A percentile compares a stretch with the other conserved stretches of the same genome.
phyloP scores from a whole-genome alignment of 2,113 vertebrate genomes.

The Ivindomyrus marchei region DNA sequence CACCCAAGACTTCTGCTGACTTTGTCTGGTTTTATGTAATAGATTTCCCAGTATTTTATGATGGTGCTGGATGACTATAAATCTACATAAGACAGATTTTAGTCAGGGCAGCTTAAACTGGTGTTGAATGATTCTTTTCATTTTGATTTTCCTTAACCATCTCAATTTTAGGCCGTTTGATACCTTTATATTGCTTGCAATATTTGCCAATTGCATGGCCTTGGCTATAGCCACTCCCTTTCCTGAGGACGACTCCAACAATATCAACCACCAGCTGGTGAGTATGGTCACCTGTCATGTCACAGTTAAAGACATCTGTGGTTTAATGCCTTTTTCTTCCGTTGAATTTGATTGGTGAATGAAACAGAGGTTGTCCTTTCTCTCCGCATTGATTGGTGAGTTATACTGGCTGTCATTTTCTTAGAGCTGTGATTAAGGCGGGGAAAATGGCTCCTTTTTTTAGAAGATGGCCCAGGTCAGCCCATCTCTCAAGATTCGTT shows the following conservation, averaged over 20 bases:
- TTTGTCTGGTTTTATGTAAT: not conserved
- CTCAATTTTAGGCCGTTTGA: constrained; percentile 85
- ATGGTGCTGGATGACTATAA: not conserved
- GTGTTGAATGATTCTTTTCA: not conserved
- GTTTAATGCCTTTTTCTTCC: not conserved
- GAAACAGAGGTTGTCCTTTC: not conserved
- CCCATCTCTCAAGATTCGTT: too few species aligned
- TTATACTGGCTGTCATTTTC: not conserved
- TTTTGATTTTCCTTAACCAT: constrained; percentile 69
- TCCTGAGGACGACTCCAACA: constrained; percentile 98
- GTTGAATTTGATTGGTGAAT: not conserved
- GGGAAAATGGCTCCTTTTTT: not conserved
- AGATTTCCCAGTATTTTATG: not conserved
- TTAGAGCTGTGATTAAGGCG: not conserved
- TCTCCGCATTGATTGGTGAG: not conserved
- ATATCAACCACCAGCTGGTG: constrained; percentile 98
- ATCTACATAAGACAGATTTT: not conserved
- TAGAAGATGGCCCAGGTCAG: not conserved
- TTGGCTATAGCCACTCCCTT: constrained; percentile 99
- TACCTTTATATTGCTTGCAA: constrained; percentile 98
- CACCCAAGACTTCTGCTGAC: not conserved
- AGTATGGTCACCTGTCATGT: constrained; percentile 51
- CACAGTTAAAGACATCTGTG: not conserved
- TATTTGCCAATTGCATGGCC: constrained; percentile 99
- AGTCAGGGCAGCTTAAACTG: not conserved